A percentile compares a stretch with the other conserved stretches of the same genome.
These are phyloP conservation scores for Heteromormyrus szaboi DNA, from an alignment of 2,797 vertebrate genomes.

Conservation along the genomic window DNA sequence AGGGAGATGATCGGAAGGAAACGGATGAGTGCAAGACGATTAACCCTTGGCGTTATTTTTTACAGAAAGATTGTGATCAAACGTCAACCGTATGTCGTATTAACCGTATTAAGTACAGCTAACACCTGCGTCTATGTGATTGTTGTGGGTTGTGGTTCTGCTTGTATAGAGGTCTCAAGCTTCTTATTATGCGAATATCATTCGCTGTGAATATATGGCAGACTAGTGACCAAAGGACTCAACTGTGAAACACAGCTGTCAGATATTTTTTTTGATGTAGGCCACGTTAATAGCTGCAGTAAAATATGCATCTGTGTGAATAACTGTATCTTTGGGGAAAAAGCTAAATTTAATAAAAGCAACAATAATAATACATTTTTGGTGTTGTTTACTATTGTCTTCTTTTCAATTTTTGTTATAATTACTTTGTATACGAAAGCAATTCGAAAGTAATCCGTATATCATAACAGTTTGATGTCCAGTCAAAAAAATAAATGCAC, in stretches of 20 bases:
- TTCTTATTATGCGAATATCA: not conserved
- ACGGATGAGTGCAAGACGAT: not conserved
- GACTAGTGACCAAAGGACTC: not conserved
- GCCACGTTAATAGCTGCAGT: not conserved
- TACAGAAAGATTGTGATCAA: not conserved
- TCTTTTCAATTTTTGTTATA: not conserved
- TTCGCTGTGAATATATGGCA: not conserved
- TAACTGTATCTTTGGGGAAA: not conserved
- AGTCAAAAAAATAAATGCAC: not conserved
- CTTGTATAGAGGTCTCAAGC: not conserved
- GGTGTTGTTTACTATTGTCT: not conserved
- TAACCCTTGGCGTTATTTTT: slow-evolving; percentile 2
- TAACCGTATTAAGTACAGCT: not conserved
- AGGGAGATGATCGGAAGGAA: not conserved
- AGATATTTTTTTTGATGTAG: not conserved
- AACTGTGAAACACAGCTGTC: not conserved
- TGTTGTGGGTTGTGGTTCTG: not conserved
- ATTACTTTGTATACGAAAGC: not conserved
- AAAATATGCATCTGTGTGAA: not conserved
- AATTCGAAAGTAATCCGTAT: not conserved
- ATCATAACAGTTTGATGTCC: not conserved
- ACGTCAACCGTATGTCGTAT: not conserved
- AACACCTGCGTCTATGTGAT: not conserved
- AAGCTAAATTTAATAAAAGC: not conserved
- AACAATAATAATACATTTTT: not conserved